Conservation (phyloP, 2,888 invertebrate species). For the Tenthredo amoena region DNA sequence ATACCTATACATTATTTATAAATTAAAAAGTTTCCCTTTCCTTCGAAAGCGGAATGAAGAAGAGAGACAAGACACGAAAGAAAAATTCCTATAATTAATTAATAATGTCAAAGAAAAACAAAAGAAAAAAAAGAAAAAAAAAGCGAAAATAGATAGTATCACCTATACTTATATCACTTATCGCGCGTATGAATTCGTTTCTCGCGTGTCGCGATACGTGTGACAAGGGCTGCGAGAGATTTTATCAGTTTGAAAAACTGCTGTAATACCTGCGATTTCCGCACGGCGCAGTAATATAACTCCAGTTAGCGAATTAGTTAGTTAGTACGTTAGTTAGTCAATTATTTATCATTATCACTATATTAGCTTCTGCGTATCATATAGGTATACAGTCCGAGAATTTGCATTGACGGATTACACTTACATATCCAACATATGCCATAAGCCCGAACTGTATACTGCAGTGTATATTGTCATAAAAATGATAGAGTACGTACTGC, state of each 20-base stretch:
- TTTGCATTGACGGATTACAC: not conserved
- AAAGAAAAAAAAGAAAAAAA: no score
- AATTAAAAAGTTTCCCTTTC: not conserved
- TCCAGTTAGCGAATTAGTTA: constrained; percentile 1
- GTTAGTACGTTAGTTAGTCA: not conserved
- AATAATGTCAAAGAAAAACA: not conserved
- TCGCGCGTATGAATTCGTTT: constrained; percentile 17
- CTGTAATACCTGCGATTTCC: not conserved
- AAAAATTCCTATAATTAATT: not conserved
- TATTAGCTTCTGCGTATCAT: not conserved
- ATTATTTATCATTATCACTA: not conserved
- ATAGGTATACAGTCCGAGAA: not conserved
- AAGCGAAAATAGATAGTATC: not conserved
- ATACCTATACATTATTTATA: not conserved
- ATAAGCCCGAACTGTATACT: not conserved
- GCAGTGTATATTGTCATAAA: not conserved
- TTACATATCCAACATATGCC: not conserved
- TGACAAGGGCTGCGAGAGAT: not conserved
- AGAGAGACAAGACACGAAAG: not conserved
- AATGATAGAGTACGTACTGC: not conserved
- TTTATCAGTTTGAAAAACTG: constrained; percentile 29
- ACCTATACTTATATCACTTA: not conserved
- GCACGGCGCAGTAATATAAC: not conserved
- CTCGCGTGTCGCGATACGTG: constrained; percentile 26
- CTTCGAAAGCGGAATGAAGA: not conserved